phyloP scores from a whole-genome alignment of 2,113 vertebrate genomes.

The Uria lomvia region DNA sequence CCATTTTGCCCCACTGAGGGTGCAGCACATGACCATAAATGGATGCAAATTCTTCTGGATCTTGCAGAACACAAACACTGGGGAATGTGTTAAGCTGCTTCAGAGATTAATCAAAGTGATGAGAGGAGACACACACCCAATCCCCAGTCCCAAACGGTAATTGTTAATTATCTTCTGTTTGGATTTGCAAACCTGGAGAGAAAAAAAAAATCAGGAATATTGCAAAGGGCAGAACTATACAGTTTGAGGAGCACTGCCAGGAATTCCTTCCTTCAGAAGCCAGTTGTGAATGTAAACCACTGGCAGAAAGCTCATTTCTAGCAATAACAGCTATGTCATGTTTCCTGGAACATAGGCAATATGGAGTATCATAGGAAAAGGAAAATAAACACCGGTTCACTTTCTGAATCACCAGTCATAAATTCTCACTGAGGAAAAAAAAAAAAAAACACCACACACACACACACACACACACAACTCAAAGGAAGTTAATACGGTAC shows the following conservation, averaged over 20 bases:
- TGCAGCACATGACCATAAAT: not conserved
- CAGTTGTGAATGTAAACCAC: slow-evolving; percentile 1
- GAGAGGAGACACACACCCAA: not conserved
- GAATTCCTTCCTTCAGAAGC: slow-evolving; percentile 28
- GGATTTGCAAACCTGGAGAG: not conserved
- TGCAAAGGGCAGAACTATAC: not conserved
- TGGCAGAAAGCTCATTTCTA: slow-evolving; percentile 15
- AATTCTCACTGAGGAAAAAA: not conserved
- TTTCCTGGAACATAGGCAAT: slow-evolving; percentile 52
- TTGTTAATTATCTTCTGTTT: not conserved
- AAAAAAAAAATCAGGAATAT: not conserved
- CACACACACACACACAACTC: not conserved
- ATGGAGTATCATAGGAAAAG: slow-evolving; percentile 35
- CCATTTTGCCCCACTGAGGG: not conserved
- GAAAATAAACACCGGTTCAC: slow-evolving; percentile 37
- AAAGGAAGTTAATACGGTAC: not conserved
- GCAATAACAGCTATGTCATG: slow-evolving; percentile 53
- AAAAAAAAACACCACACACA: not conserved
- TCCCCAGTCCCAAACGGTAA: not conserved
- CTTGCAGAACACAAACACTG: not conserved
- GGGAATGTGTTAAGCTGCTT: accelerated
- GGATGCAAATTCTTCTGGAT: not conserved
- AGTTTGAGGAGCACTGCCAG: not conserved
- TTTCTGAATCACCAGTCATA: slow-evolving; percentile 30
- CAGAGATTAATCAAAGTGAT: not conserved